Evolutionary conservation across 2,888 invertebrate species (phyloP).

Genomic region (Leptothorax acervorum): DNA sequence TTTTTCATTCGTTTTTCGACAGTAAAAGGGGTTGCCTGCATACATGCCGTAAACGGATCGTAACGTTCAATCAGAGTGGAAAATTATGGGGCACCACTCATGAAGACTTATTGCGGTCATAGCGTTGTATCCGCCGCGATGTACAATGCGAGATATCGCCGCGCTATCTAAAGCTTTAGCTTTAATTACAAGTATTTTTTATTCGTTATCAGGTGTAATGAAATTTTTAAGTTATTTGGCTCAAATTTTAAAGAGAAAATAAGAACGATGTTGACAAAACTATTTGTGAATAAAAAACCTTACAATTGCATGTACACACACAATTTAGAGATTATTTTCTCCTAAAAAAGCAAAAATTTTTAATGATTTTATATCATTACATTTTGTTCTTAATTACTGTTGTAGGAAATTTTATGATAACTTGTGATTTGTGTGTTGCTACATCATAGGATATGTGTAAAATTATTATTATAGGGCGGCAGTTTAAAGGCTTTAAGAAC

Average conservation of each 20-base stretch:
- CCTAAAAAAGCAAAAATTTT: not conserved
- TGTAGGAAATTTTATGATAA: not conserved
- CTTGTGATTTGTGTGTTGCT: not conserved
- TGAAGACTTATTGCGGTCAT: slow-evolving; percentile 36
- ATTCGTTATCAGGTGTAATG: not conserved
- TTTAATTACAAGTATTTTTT: slow-evolving; percentile 15
- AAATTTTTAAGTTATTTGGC: not conserved
- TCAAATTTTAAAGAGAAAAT: not conserved
- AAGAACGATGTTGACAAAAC: not conserved
- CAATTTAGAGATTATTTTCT: not conserved
- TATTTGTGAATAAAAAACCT: not conserved
- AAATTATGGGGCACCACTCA: slow-evolving; percentile 26
- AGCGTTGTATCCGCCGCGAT: not conserved
- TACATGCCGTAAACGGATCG: slow-evolving; percentile 39
- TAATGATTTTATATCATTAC: not conserved
- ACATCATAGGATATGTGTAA: not conserved
- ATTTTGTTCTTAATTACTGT: not conserved
- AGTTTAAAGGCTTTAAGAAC: not conserved
- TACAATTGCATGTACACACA: not conserved
- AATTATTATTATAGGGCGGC: not conserved
- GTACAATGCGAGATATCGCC: not conserved
- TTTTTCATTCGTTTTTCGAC: slow-evolving; percentile 37
- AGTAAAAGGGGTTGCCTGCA: slow-evolving; percentile 15
- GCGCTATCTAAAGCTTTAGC: not conserved
- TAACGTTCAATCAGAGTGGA: slow-evolving; percentile 48